These are phyloP conservation scores for Bimastos eiseni DNA, from an alignment of 2,888 invertebrate species.

Conservation along the genomic window DNA sequence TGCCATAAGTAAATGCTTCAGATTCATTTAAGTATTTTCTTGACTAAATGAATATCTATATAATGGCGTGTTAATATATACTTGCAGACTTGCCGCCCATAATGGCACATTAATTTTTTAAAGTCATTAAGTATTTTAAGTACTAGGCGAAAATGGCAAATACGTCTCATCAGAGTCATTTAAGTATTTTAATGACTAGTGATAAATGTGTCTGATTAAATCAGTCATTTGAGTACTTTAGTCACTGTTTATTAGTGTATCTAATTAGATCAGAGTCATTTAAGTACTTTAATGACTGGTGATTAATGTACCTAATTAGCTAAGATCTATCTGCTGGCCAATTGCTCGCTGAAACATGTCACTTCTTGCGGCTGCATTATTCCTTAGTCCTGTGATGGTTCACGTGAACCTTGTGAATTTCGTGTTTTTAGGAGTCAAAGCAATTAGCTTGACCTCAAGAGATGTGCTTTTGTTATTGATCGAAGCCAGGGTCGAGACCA, in stretches of 20 bases:
- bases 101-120: no score
- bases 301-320: background rate
- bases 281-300: background rate
- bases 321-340: background rate
- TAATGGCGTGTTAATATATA: no score
- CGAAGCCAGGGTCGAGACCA: background rate
- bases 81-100: no score
- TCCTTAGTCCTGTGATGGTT: background rate
- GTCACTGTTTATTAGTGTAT: no score
- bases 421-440: background rate
- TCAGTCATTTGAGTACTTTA: no score
- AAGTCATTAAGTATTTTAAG: background rate
- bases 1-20: background rate
- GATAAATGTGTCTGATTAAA: background rate
- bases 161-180: background rate
- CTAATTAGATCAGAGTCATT: background rate
- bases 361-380: background rate
- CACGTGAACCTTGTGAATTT: background rate
- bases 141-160: background rate
- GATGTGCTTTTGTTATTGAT: constrained; percentile 1
- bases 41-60: no score
- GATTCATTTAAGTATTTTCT: background rate
- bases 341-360: background rate
- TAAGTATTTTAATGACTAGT: background rate
- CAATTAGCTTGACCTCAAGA: no score